Evolutionary conservation across 2,113 vertebrate species (phyloP).

Genomic region (Tupaia tana): DNA sequence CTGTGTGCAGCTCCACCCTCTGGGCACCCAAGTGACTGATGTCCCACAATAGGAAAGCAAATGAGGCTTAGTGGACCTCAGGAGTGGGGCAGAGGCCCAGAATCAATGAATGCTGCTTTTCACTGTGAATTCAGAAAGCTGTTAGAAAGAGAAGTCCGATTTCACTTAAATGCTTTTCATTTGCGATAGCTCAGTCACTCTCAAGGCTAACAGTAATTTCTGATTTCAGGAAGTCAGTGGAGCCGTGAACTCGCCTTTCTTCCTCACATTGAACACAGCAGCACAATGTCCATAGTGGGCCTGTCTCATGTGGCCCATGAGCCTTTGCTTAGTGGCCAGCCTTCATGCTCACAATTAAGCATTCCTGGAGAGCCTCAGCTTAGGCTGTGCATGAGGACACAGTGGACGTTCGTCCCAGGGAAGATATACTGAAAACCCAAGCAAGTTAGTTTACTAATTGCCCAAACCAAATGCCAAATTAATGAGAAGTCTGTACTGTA

Average conservation of each 20-base stretch:
- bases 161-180: conserved; percentile 26
- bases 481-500: not conserved
- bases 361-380: not conserved
- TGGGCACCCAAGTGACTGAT: too few species aligned
- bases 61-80: not conserved
- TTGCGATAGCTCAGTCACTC: not conserved
- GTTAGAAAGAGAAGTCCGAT: not conserved
- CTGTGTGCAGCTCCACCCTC: not conserved
- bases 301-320: not conserved
- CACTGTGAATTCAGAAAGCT: not conserved
- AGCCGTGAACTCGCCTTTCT: not conserved
- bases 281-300: not conserved
- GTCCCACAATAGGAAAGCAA: not conserved
- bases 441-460: not conserved
- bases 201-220: not conserved
- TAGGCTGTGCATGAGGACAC: not conserved
- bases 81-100: not conserved
- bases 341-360: not conserved
- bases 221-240: not conserved
- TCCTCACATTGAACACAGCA: not conserved
- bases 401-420: not conserved
- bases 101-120: not conserved
- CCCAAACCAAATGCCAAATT: not conserved
- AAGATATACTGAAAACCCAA: not conserved
- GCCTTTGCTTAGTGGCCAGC: not conserved